These are phyloP conservation scores for Halocynthia roretzi DNA, from an alignment of 23 tunicate species.

Conservation along the genomic window DNA sequence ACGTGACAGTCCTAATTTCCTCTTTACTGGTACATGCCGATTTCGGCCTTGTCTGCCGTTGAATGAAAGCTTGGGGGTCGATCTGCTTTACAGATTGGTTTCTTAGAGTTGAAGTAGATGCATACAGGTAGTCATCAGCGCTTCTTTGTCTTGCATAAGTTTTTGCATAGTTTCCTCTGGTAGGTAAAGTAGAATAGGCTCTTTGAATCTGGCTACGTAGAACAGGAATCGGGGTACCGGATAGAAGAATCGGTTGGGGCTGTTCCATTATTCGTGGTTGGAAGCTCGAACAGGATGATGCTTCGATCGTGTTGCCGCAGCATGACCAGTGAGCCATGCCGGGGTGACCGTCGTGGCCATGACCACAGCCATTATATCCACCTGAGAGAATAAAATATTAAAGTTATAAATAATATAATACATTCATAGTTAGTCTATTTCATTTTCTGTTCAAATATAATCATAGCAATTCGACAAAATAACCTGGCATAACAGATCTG, in stretches of 20 bases:
- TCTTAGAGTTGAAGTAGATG: not conserved
- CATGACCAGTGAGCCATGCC: conserved; percentile 26
- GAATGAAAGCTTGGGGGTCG: not conserved
- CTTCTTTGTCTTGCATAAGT: not conserved
- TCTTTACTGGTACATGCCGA: not conserved
- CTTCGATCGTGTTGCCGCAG: conserved; percentile 13
- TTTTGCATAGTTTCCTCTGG: conserved; percentile 8
- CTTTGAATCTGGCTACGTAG: not conserved
- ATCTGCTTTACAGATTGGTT: not conserved
- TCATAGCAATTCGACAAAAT: too few relatives aligned
- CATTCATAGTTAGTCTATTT: too few relatives aligned
- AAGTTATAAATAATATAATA: too few relatives aligned
- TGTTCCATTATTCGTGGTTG: not conserved
- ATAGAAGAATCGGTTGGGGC: not conserved
- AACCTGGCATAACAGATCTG: conserved; percentile 6
- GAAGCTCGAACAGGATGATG: conserved; percentile 2
- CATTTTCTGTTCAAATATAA: too few relatives aligned
- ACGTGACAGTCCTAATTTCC: conserved; percentile 7
- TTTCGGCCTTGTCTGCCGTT: conserved; percentile 4
- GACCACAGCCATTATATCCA: conserved; percentile 22
- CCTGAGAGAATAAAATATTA: not conserved
- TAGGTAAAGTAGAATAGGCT: conserved; percentile 12
- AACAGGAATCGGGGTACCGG: not conserved
- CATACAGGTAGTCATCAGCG: conserved; percentile 1
- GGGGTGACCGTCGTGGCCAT: conserved; percentile 23